These are phyloP conservation scores for Romanogobio albipinnatus DNA, from an alignment of 2,113 vertebrate species.

Conservation along the genomic window DNA sequence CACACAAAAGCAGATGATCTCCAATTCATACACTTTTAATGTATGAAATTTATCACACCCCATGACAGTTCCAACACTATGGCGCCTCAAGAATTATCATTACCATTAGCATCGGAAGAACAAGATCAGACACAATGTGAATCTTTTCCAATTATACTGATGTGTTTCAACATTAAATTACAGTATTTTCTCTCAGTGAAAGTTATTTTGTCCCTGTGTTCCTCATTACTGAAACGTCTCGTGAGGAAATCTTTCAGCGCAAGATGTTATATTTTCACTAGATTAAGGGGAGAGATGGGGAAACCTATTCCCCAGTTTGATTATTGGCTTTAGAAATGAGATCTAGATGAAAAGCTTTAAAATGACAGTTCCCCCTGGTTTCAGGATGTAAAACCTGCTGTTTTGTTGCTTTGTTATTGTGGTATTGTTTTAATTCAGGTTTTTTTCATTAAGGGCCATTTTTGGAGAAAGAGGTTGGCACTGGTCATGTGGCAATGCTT, in stretches of 20 bases:
- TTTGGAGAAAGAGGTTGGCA: too few relatives aligned
- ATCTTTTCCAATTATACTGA: conserved; percentile 3
- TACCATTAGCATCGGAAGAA: conserved; percentile 4
- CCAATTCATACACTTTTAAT: conserved; percentile 33
- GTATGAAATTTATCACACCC: neutral
- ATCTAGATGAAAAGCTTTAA: conserved; percentile 11
- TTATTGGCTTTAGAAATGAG: neutral
- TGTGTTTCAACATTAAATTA: conserved; percentile 2
- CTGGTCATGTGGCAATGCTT: too few relatives aligned
- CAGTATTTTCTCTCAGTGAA: neutral
- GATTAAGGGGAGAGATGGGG: neutral
- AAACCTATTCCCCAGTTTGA: neutral
- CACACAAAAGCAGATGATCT: conserved; percentile 26
- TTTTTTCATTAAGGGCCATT: too few relatives aligned
- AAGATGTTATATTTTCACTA: neutral
- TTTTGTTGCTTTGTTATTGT: conserved; percentile 1
- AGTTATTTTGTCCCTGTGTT: neutral
- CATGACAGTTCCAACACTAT: neutral
- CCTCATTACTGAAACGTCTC: neutral
- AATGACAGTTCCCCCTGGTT: neutral
- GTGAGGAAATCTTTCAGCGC: neutral
- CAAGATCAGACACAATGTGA: conserved; percentile 3
- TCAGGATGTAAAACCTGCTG: conserved; percentile 13
- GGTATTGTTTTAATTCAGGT: neutral
- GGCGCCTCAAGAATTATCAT: neutral